Evolutionary conservation across 2,797 vertebrate species (phyloP).

Genomic region (Microhierax caerulescens): DNA sequence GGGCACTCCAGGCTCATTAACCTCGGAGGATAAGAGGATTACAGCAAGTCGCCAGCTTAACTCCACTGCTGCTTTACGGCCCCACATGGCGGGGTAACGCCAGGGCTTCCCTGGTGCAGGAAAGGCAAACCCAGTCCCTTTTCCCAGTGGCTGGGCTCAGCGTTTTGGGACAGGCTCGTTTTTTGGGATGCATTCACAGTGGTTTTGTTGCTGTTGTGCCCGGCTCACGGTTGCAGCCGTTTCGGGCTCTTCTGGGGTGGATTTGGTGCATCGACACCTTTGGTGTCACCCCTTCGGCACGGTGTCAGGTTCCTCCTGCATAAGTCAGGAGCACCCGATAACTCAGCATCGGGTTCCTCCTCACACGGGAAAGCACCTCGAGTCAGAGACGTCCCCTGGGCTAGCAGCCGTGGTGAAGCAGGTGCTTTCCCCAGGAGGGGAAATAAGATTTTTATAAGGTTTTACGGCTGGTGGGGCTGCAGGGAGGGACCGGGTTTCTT

Average conservation of each 20-base stretch:
- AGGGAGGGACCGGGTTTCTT: constrained; percentile 17
- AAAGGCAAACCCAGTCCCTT: background rate
- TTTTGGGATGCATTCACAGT: background rate
- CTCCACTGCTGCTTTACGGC: background rate
- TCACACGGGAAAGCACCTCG: rapidly evolving
- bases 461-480: background rate
- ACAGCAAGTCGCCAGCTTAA: constrained; percentile 37
- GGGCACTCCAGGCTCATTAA: constrained; percentile 23
- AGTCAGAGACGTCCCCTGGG: background rate
- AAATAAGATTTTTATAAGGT: background rate
- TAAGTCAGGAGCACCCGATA: background rate
- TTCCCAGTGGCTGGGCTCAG: background rate
- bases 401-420: background rate
- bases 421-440: background rate
- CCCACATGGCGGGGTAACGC: background rate
- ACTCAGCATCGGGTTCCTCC: background rate
- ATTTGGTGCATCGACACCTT: background rate
- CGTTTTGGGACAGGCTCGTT: background rate
- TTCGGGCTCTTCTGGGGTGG: background rate
- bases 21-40: constrained; percentile 60
- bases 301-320: background rate
- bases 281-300: background rate
- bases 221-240: rapidly evolving
- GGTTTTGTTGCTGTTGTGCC: rapidly evolving
- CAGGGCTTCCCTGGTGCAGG: background rate